Base-by-base conservation (phyloP, 2,888 invertebrate species). In the Vannuccia rotundouncinata region DNA sequence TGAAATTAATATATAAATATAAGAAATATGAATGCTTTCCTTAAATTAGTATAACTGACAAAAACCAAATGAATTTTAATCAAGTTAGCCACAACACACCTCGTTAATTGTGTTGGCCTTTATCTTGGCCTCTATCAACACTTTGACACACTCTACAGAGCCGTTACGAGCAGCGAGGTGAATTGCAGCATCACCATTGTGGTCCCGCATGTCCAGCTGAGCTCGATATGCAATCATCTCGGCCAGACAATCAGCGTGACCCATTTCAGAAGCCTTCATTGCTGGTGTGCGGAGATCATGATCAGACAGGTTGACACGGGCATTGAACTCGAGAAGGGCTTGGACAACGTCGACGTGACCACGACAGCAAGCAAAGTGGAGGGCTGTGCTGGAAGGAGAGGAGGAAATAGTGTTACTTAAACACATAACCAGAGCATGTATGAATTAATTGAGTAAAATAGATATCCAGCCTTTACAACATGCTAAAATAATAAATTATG, bases 181-280 rank as follows among this genome's bases (percentile, higher is more conserved):
- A 1, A 75, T 13, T 1, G 75, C 75, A 1, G 75, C 75, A 75
- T 75, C 75, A 10, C 75, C 75, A 28, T 75, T 75, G 75, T 30
- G 29, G 31, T 75, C 75, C n/a, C 75, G 75, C 29, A 29, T 29
- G 17, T 29, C 31, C 5, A 75, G 17, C 29, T 75, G 29, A 5
- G 75, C 75, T 25, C 75, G 75, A 75, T 75, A 75, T 5, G 29
- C 31, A n/a, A 75, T 75, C 31, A 75, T 1, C 31, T 29, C 29
- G 13, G 31, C 31, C 17, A 75, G 29, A 30, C 75, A 75, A 17
- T 75, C 75, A 13, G 31, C 2, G 2, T 27, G 10, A 17, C 75
- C 75, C 29, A 29, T 30, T 28, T 75, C 75, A 75, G 31, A 22
- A 10, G 75, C 75, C 22, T 75, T 75, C 29, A 75, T 75, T 28